Percentiles rank a stretch among this genome's conserved stretches.
These are phyloP conservation scores for Oenanthe melanoleuca DNA, from an alignment of 2,113 vertebrate species.

Conservation along the genomic window DNA sequence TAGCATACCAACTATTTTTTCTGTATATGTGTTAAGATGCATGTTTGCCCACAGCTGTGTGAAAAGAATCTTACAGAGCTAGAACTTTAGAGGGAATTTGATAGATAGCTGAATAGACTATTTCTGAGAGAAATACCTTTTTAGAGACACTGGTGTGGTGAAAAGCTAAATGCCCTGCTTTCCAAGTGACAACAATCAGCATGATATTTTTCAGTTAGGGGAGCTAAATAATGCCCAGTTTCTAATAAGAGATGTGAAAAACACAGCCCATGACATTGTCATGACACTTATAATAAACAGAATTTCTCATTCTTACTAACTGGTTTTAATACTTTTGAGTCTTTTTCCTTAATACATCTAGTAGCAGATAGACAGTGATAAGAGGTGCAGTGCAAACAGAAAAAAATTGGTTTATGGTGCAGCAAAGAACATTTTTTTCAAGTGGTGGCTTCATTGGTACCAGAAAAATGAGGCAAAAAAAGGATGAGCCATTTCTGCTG, in stretches of 20 bases:
- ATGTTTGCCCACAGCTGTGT: slow-evolving; percentile 4
- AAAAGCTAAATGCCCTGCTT: background rate
- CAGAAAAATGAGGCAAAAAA: background rate
- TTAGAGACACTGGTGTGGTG: background rate
- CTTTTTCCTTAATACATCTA: background rate
- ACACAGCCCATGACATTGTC: background rate
- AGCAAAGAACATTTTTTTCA: background rate
- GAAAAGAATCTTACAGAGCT: slow-evolving; percentile 1
- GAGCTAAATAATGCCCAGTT: background rate
- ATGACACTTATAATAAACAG: slow-evolving; percentile 8
- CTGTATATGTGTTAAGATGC: background rate
- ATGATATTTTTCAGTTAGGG: background rate
- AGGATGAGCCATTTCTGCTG: background rate
- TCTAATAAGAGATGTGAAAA: background rate
- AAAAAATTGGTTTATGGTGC: background rate
- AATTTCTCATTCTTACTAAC: background rate
- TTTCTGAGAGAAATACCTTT: slow-evolving; percentile 38
- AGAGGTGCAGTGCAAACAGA: background rate
- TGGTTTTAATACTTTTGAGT: background rate
- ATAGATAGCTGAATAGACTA: slow-evolving; percentile 30
- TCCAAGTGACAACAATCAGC: background rate
- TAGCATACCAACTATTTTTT: slow-evolving; percentile 61
- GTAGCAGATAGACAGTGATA: background rate
- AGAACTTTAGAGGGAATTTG: slow-evolving; percentile 5
- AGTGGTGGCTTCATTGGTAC: too few relatives aligned